These are phyloP conservation scores for Orthonychiurus folsomi DNA, from an alignment of 2,888 invertebrate species.

Conservation along the genomic window DNA sequence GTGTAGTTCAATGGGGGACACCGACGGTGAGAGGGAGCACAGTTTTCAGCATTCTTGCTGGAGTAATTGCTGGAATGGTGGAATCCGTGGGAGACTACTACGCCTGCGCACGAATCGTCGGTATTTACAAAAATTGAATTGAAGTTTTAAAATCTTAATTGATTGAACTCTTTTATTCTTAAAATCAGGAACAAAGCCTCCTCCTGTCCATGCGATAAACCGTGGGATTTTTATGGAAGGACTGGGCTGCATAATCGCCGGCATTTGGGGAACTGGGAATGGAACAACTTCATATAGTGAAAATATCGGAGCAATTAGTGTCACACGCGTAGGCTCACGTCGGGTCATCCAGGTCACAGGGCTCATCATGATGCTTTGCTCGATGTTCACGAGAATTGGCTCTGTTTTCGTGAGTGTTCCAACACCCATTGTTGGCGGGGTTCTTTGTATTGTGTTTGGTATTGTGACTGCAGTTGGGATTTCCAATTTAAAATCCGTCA, in stretches of 20 bases:
- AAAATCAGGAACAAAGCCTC: slow-evolving; percentile 44
- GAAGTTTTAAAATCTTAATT: neutral
- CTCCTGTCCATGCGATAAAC: slow-evolving; percentile 50
- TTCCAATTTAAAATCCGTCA: slow-evolving; percentile 69
- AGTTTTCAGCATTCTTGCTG: slow-evolving; percentile 42
- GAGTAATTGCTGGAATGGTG: slow-evolving; percentile 42
- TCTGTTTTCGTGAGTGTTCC: slow-evolving; percentile 40
- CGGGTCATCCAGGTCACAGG: slow-evolving; percentile 42
- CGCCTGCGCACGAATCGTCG: slow-evolving; percentile 7
- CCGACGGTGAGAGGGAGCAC: slow-evolving; percentile 41
- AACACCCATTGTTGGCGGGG: slow-evolving; percentile 40
- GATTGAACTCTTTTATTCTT: neutral
- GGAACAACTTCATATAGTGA: slow-evolving; percentile 49
- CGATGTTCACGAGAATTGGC: slow-evolving; percentile 41
- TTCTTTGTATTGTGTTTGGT: slow-evolving; percentile 39
- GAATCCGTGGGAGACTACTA: slow-evolving; percentile 48
- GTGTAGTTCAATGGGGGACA: slow-evolving; percentile 45
- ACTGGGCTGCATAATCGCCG: slow-evolving; percentile 46
- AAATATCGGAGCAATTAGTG: slow-evolving; percentile 50
- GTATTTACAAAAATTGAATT: neutral
- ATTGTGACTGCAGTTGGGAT: slow-evolving; percentile 44
- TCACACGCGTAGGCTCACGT: slow-evolving; percentile 47
- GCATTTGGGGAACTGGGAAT: slow-evolving; percentile 44
- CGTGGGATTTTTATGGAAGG: slow-evolving; percentile 49
- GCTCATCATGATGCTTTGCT: slow-evolving; percentile 41